Conservation (phyloP, 2,888 invertebrate species). For the Poecilus cupreus region DNA sequence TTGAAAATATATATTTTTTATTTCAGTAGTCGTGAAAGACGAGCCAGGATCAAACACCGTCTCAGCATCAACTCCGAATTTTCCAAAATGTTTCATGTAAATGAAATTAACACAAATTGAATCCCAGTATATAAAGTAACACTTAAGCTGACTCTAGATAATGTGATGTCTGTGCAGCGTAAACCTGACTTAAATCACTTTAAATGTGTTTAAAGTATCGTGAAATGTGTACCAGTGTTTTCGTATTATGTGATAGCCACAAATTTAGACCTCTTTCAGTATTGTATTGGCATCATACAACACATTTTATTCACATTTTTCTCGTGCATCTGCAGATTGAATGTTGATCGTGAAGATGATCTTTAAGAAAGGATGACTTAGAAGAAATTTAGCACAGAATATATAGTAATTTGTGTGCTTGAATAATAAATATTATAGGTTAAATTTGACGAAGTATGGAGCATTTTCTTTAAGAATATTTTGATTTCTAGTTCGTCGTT, state of each 20-base stretch:
- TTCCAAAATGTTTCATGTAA: constrained; percentile 58
- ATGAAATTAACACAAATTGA: neutral
- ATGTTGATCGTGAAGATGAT: too few relatives aligned
- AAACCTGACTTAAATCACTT: constrained; percentile 36
- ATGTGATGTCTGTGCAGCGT: constrained; percentile 42
- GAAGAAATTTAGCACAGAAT: too few relatives aligned
- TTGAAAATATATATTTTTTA: neutral
- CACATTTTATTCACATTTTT: constrained; percentile 23
- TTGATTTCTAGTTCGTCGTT: constrained; percentile 21
- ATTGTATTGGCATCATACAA: neutral
- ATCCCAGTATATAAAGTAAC: neutral
- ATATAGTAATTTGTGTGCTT: neutral
- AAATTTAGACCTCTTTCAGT: constrained; percentile 20
- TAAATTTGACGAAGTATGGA: constrained; percentile 16
- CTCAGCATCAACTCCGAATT: constrained; percentile 37
- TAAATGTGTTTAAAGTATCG: constrained; percentile 20
- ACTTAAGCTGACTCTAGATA: neutral
- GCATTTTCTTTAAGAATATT: constrained; percentile 6
- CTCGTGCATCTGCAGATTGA: neutral
- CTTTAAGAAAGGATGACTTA: neutral
- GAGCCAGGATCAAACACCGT: constrained; percentile 49
- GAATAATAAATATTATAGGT: neutral
- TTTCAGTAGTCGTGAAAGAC: constrained; percentile 57
- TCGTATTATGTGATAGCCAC: constrained; percentile 43
- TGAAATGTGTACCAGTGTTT: constrained; percentile 40